Conservation (phyloP, 2,888 invertebrate genomes). For the Hesperia comma region DNA sequence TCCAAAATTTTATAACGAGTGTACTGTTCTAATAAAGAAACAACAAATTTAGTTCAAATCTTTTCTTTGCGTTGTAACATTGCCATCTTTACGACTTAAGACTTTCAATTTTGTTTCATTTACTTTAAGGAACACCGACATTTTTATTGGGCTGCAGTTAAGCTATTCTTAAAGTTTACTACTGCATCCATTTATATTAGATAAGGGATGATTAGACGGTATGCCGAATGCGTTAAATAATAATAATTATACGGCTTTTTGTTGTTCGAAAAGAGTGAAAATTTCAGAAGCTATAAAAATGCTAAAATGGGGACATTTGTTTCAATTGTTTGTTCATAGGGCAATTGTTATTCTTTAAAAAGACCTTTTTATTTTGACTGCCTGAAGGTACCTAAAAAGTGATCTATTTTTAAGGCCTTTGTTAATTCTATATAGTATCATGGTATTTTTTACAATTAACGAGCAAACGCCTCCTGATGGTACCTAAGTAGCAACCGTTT, state of each 20-base stretch:
- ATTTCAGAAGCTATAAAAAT: conserved; percentile 30
- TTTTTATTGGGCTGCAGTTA: conserved; percentile 25
- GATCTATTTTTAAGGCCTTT: too few relatives aligned
- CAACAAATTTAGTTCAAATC: not conserved
- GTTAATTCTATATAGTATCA: too few relatives aligned
- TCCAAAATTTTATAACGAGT: too few relatives aligned
- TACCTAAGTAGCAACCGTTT: too few relatives aligned
- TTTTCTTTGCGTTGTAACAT: not conserved
- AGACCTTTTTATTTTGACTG: not conserved
- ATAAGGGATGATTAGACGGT: conserved; percentile 16
- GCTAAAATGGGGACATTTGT: not conserved
- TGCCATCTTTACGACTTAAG: conserved; percentile 1
- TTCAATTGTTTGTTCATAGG: not conserved
- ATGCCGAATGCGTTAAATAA: conserved; percentile 15
- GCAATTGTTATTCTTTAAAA: not conserved
- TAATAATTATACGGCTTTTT: not conserved
- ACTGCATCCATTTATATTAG: conserved; percentile 11
- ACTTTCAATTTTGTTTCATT: conserved; percentile 25
- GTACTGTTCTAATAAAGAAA: not conserved
- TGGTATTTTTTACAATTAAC: too few relatives aligned
- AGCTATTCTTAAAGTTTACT: conserved; percentile 12
- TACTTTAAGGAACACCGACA: conserved; percentile 8
- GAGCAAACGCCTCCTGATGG: too few relatives aligned
- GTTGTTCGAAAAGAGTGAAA: conserved; percentile 10
- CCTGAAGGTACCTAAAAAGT: too few relatives aligned